These are phyloP conservation scores for Cydia amplana DNA, from an alignment of 1,140 invertebrate genomes.

Conservation along the genomic window DNA sequence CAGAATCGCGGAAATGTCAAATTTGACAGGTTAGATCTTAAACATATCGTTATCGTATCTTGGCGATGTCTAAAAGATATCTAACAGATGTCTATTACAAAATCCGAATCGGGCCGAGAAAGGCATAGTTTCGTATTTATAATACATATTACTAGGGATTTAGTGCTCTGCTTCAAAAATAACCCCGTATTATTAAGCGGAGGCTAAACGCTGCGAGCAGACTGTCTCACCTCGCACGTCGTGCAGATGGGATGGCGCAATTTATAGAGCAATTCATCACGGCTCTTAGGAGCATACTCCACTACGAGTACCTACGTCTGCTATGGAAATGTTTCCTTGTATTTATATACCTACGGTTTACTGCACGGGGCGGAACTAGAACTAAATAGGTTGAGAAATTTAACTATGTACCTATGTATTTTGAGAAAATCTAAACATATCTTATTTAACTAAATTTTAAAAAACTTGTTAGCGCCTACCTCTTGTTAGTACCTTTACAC, in stretches of 20 bases:
- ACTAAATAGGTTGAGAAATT: neutral
- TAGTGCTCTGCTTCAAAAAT: neutral
- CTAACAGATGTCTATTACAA: too few relatives aligned
- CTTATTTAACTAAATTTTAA: too few relatives aligned
- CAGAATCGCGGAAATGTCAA: too few relatives aligned
- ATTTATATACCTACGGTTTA: neutral
- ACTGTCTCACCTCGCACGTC: slow-evolving; percentile 6
- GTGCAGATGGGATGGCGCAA: slow-evolving; percentile 10
- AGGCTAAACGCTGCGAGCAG: slow-evolving; percentile 4
- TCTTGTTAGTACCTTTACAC: too few relatives aligned
- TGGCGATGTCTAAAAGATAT: too few relatives aligned
- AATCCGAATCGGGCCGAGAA: too few relatives aligned
- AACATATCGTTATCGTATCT: too few relatives aligned
- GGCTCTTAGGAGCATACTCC: slow-evolving; percentile 1
- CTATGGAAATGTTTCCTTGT: neutral
- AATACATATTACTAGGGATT: neutral
- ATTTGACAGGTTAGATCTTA: too few relatives aligned
- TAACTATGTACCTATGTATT: too few relatives aligned
- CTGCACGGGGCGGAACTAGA: neutral
- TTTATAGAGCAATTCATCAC: slow-evolving; percentile 11
- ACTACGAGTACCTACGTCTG: neutral
- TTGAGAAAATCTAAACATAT: too few relatives aligned
- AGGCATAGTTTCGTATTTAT: too few relatives aligned
- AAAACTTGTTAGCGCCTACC: too few relatives aligned
- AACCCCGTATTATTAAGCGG: neutral